Conservation (phyloP, 92 coral and sea anemone species). For the Palythoa grandis region DNA sequence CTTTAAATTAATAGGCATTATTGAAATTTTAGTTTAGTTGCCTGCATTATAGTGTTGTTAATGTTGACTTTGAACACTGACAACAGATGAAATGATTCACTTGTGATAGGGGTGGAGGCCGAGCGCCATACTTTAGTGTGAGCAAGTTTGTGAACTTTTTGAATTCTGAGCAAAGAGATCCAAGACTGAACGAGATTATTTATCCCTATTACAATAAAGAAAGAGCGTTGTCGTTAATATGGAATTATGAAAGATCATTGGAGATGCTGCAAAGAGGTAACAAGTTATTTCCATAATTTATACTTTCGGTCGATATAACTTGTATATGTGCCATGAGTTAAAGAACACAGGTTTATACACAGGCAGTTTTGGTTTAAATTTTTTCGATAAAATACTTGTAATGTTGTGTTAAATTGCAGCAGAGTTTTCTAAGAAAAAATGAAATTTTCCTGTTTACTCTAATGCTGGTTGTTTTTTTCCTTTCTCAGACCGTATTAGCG, state of each 20-base stretch:
- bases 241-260: slow-evolving; percentile 87
- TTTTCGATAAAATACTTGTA: background rate
- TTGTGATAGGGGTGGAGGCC: slow-evolving; percentile 91
- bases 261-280: slow-evolving; percentile 94
- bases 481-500: slow-evolving; percentile 89
- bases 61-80: too few relatives aligned
- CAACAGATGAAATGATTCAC: too few relatives aligned
- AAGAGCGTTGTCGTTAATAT: slow-evolving; percentile 79
- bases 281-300: background rate
- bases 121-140: slow-evolving; percentile 83
- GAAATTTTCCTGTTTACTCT: background rate
- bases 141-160: slow-evolving; percentile 87
- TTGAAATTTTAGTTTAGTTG: too few relatives aligned
- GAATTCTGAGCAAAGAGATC: slow-evolving; percentile 96
- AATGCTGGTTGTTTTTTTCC: background rate
- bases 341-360: too few relatives aligned
- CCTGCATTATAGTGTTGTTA: background rate
- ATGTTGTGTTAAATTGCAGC: too few relatives aligned
- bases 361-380: background rate
- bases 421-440: too few relatives aligned
- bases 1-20: too few relatives aligned
- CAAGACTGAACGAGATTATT: slow-evolving; percentile 92
- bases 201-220: slow-evolving; percentile 90
- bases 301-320: background rate
- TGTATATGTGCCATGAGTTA: background rate